These are phyloP conservation scores for Erethizon dorsatum DNA, from an alignment of 2,797 vertebrate genomes.

Conservation along the genomic window DNA sequence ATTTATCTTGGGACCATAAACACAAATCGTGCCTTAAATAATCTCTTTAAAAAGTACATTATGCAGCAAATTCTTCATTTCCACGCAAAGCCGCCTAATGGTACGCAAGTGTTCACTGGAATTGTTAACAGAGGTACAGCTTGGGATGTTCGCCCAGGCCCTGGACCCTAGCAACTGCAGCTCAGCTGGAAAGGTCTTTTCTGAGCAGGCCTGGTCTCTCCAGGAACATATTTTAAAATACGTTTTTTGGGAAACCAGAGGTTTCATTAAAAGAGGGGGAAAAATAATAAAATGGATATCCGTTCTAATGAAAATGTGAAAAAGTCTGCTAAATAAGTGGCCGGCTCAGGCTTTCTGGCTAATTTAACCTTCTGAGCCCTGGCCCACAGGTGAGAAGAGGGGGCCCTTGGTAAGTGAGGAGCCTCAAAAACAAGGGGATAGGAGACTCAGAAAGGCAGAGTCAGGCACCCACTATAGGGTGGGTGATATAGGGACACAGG, in stretches of 20 bases:
- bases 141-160: constrained; percentile 52
- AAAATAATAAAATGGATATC: neutral
- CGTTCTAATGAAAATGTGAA: neutral
- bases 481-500: no score
- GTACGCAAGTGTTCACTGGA: constrained; percentile 75
- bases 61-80: constrained; percentile 86
- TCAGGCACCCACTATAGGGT: accelerated
- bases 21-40: constrained; percentile 91
- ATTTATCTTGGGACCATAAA: constrained; percentile 92
- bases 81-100: constrained; percentile 78
- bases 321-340: accelerated
- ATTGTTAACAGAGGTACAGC: constrained; percentile 73
- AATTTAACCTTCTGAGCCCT: no score
- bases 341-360: neutral
- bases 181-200: neutral
- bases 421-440: no score
- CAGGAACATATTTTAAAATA: neutral
- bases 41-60: constrained; percentile 87
- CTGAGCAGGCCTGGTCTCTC: neutral
- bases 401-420: accelerated
- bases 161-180: neutral
- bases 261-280: neutral
- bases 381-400: neutral
- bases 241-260: neutral
- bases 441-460: neutral